These are phyloP conservation scores for Marmota monax DNA, from an alignment of 2,113 vertebrate genomes.

Conservation along the genomic window DNA sequence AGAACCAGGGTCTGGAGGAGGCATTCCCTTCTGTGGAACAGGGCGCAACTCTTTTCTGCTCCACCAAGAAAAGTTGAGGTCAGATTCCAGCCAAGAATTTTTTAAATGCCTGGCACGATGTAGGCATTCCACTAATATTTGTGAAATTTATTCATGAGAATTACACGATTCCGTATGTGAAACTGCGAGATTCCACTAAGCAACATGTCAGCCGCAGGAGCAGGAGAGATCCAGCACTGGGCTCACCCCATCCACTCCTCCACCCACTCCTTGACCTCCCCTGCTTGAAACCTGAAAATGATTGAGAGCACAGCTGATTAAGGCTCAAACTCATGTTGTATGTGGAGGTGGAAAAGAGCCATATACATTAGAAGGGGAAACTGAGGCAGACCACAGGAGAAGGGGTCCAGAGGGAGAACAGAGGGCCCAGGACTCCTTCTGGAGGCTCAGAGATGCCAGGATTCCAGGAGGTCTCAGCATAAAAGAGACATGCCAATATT, in stretches of 20 bases:
- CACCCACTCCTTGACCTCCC: neutral
- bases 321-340: slow-evolving; percentile 68
- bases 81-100: neutral
- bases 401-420: neutral
- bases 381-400: slow-evolving; percentile 57
- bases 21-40: neutral
- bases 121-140: neutral
- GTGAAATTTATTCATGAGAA: slow-evolving; percentile 26
- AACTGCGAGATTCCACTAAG: neutral
- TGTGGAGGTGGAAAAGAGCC: slow-evolving; percentile 32
- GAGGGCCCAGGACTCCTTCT: neutral
- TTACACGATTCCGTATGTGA: neutral
- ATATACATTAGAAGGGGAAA: slow-evolving; percentile 19
- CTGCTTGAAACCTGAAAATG: neutral
- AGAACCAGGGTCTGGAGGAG: neutral
- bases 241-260: neutral
- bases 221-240: neutral
- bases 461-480: slow-evolving; percentile 61
- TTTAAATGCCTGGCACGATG: neutral
- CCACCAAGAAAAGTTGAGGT: neutral
- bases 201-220: neutral
- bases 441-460: slow-evolving; percentile 75
- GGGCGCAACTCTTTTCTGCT: neutral
- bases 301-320: slow-evolving; percentile 45
- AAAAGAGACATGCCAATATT: neutral